Conservation (phyloP, 2,888 invertebrate genomes). For the Latrodectus hesperus region DNA sequence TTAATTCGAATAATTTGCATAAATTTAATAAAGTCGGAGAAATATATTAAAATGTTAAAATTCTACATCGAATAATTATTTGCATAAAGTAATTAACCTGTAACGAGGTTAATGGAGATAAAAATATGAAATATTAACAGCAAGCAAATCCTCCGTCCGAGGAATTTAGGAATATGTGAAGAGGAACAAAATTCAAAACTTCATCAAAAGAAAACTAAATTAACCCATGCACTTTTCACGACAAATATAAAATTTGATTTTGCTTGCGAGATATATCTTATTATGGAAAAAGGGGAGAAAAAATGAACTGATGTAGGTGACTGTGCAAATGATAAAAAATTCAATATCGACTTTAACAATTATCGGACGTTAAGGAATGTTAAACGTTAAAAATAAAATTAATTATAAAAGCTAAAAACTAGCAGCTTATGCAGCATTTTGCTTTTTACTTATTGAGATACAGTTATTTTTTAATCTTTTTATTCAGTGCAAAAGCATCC, state of each 20-base stretch:
- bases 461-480: conserved; percentile 62
- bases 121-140: background rate
- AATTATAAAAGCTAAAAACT: conserved; percentile 66
- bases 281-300: conserved; percentile 20
- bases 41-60: too few relatives aligned
- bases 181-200: background rate
- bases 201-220: conserved; percentile 51
- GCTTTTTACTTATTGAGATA: conserved; percentile 69
- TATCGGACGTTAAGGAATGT: conserved; percentile 68
- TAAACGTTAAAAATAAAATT: conserved; percentile 68
- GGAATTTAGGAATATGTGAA: background rate
- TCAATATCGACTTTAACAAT: conserved; percentile 68
- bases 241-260: conserved; percentile 52
- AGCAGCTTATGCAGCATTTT: conserved; percentile 66
- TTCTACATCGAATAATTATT: too few relatives aligned
- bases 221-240: conserved; percentile 53
- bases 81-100: background rate
- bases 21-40: too few relatives aligned
- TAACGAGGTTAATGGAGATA: background rate
- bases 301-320: conserved; percentile 39
- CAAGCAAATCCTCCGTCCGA: background rate
- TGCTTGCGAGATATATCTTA: conserved; percentile 44
- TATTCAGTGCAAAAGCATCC: conserved; percentile 45
- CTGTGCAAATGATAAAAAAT: conserved; percentile 38
- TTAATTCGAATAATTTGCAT: too few relatives aligned